Conservation (phyloP, 2,113 vertebrate species). For the Miniopterus natalensis region DNA sequence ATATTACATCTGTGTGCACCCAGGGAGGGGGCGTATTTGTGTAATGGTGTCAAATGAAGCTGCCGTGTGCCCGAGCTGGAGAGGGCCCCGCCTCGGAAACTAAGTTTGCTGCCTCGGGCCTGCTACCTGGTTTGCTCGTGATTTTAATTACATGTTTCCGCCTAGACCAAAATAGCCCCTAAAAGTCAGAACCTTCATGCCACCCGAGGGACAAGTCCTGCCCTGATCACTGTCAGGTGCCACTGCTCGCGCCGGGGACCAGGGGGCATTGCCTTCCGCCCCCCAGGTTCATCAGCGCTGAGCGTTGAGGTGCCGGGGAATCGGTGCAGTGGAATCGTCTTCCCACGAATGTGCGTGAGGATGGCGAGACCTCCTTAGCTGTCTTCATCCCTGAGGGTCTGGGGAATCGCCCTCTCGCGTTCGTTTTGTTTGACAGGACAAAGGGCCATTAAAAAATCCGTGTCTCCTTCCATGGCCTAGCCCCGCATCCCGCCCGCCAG, state of each 20-base stretch:
- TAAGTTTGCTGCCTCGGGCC: neutral
- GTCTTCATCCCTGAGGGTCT: neutral
- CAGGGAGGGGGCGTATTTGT: neutral
- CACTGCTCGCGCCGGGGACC: neutral
- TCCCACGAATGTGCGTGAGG: neutral
- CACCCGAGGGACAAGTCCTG: constrained; percentile 25
- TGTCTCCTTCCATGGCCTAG: neutral
- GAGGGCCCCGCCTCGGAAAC: neutral
- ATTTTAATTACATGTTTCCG: neutral
- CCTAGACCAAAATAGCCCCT: neutral
- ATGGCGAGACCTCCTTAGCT: neutral
- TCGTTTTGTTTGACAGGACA: neutral
- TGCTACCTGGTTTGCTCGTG: neutral
- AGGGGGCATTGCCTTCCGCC: neutral
- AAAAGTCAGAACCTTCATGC: constrained; percentile 49
- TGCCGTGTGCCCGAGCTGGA: neutral
- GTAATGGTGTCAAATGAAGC: neutral
- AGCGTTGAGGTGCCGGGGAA: constrained; percentile 33
- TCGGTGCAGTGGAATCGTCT: neutral
- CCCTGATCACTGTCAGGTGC: constrained; percentile 53
- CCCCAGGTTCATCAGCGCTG: constrained; percentile 44
- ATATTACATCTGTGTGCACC: neutral
- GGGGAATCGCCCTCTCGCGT: neutral
- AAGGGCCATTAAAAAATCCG: neutral
- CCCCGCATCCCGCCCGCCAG: neutral